These are phyloP conservation scores for Nymphalis urticae DNA, from an alignment of 2,888 invertebrate species.

Conservation along the genomic window DNA sequence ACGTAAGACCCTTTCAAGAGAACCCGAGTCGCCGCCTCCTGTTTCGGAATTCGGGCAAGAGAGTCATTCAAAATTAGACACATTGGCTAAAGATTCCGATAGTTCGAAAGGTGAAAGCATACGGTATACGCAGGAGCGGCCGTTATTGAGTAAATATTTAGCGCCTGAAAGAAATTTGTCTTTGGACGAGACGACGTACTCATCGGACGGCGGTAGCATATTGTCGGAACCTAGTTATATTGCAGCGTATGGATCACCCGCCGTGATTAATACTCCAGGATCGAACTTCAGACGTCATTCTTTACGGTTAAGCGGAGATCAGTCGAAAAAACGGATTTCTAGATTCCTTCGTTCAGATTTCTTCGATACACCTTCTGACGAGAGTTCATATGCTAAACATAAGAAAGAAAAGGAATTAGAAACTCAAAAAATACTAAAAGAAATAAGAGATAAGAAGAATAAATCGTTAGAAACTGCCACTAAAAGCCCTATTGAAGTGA, in stretches of 20 bases:
- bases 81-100: slow-evolving; percentile 37
- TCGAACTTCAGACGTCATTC: slow-evolving; percentile 57
- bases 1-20: slow-evolving; percentile 45
- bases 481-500: slow-evolving; percentile 53
- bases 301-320: slow-evolving; percentile 58
- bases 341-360: slow-evolving; percentile 90
- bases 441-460: slow-evolving; percentile 84
- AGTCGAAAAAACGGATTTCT: slow-evolving; percentile 84
- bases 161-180: slow-evolving; percentile 67
- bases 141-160: slow-evolving; percentile 81
- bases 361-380: slow-evolving; percentile 86
- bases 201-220: slow-evolving; percentile 59
- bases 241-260: slow-evolving; percentile 61
- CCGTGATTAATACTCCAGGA: slow-evolving; percentile 39
- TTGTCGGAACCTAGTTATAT: slow-evolving; percentile 67
- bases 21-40: slow-evolving; percentile 41
- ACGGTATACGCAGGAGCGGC: slow-evolving; percentile 73
- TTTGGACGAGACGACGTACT: slow-evolving; percentile 58
- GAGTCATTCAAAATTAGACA: slow-evolving; percentile 32
- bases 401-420: slow-evolving; percentile 85
- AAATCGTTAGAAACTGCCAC: slow-evolving; percentile 59
- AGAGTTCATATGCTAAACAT: slow-evolving; percentile 83
- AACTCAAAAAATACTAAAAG: slow-evolving; percentile 85
- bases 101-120: slow-evolving; percentile 48
- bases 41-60: slow-evolving; percentile 36